Evolutionary conservation across 2,113 vertebrate species (phyloP), one percentile per base, ranked within the genome.

Genomic region (Nerophis ophidion): DNA sequence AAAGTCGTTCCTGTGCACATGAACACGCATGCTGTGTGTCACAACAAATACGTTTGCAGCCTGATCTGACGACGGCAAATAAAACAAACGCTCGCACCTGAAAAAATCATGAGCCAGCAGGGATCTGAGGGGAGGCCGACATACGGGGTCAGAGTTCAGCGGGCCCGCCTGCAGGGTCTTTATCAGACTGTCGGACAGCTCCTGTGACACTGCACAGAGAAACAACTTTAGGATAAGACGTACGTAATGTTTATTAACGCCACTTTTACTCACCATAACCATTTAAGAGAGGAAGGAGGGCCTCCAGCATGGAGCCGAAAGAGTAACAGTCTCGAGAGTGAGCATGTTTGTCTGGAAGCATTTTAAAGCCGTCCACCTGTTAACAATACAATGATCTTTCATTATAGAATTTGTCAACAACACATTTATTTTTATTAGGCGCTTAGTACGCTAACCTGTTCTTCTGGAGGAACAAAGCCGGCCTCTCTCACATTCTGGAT

Each of bases 81-180:
- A 42, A 26, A 26, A 6, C 3, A 63, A 44, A 4, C 3, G 12
- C 4, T 58, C 90, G 65, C 75, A 98, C 97, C 95, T 94, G 89
- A 99, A 99, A 83, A 96, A 95, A 49, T 92, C 88, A 0, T 98
- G 95, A 68, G 88, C 91, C 53, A 98, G 64, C 53, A 99, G 85
- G 61, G 83, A 91, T 75, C 90, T 89, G 68, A 99, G 89, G 0
- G 90, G 76, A 0, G 90, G 90, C 51, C 97, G 92, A 56, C 83
- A 83, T 19, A 81, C 65, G 0, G 93, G 93, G 66, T 91, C 88
- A 53, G 94, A 87, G 71, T 90, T 92, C 79, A 97, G 87, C 75
- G 93, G 71, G 4, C 90, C 76, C 5, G 84, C 67, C 79, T 86
- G 91, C 82, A 98, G 83, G 58, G 91, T 95, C 77, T 88, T 89